These are phyloP conservation scores for Neomorphus geoffroyi DNA, from an alignment of 2,797 vertebrate species.

Conservation along the genomic window DNA sequence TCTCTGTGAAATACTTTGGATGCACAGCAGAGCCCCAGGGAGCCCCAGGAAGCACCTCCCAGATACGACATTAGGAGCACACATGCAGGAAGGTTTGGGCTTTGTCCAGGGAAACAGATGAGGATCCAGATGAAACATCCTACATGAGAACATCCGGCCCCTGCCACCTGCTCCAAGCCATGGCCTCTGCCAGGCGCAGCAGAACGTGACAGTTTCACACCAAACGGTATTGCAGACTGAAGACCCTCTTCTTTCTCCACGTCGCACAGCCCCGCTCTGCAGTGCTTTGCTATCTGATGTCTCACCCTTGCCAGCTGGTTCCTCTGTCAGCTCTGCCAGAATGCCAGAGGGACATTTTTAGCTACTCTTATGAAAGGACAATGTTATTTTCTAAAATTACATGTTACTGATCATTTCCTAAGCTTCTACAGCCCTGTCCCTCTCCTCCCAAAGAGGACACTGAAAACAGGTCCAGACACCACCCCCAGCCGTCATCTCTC, in stretches of 20 bases:
- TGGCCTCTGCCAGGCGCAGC: neutral
- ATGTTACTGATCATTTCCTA: neutral
- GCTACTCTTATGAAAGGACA: constrained; percentile 21
- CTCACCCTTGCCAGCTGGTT: constrained; percentile 25
- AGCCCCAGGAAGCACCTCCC: constrained; percentile 47
- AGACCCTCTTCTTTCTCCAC: neutral
- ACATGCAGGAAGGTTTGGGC: neutral
- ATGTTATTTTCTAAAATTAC: constrained; percentile 2
- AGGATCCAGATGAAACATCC: constrained; percentile 41
- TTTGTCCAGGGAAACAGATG: neutral
- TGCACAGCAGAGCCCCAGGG: neutral
- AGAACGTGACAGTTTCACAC: neutral
- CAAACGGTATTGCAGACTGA: neutral
- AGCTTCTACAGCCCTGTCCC: neutral
- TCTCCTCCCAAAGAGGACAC: neutral
- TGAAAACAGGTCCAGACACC: neutral
- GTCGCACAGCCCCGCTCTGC: neutral
- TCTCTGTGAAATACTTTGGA: constrained; percentile 38
- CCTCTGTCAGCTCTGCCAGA: neutral
- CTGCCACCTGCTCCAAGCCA: neutral
- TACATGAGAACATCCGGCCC: neutral
- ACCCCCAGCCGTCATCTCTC: neutral
- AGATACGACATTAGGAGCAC: neutral
- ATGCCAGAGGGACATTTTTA: constrained; percentile 49
- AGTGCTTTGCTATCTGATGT: neutral